Conservation (phyloP, 2,797 vertebrate species). For the Hafferia zeledoni region DNA sequence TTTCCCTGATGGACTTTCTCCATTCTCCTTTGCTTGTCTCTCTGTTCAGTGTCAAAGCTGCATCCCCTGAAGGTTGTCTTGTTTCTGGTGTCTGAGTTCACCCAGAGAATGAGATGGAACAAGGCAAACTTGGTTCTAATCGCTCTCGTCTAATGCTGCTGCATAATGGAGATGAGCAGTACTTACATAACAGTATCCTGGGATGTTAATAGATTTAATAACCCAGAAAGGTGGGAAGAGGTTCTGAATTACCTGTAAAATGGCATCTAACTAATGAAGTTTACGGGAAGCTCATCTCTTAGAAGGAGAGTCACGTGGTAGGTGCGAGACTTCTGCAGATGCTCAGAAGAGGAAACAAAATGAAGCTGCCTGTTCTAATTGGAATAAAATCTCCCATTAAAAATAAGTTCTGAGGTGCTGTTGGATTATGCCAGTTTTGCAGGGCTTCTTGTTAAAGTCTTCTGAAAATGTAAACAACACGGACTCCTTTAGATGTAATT, state of each 20-base stretch:
- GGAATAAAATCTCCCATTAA: neutral
- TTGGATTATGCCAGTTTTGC: neutral
- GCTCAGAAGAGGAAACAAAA: neutral
- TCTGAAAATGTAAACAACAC: neutral
- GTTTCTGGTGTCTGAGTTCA: neutral
- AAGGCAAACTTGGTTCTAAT: constrained; percentile 37
- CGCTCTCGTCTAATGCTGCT: constrained; percentile 40
- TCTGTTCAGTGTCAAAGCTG: neutral
- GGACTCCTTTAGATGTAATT: neutral
- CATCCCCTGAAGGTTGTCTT: neutral
- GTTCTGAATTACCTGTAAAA: constrained; percentile 60
- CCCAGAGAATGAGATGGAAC: constrained; percentile 24
- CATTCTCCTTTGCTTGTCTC: neutral
- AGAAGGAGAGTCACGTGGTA: constrained; percentile 22
- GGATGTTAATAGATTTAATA: constrained; percentile 69
- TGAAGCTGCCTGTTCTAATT: neutral
- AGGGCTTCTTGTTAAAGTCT: neutral
- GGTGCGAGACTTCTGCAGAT: neutral
- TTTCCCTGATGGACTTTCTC: neutral
- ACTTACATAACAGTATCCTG: constrained; percentile 67
- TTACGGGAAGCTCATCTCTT: constrained; percentile 47
- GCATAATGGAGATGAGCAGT: constrained; percentile 63
- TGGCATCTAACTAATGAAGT: constrained; percentile 59
- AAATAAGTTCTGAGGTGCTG: neutral
- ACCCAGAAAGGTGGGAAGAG: constrained; percentile 67